Evolutionary conservation across 2,888 invertebrate species (phyloP), one percentile per base, ranked within the genome.

Genomic region (Diarsia brunnea): DNA sequence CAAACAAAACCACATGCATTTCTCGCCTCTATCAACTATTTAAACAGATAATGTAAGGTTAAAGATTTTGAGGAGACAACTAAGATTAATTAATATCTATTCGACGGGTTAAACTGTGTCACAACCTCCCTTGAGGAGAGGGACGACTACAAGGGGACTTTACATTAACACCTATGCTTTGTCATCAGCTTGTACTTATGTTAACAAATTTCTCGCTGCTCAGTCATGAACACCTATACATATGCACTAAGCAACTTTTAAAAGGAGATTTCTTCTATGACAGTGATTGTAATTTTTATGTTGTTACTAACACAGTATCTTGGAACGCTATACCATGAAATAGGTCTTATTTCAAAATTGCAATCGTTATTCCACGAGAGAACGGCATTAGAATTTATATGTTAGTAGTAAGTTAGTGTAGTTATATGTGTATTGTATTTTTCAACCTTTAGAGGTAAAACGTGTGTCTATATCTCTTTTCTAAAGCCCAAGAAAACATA

Each of bases 1-100:
- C 4, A 5, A 53, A 16, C 43, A 5, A n/a, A 45, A 2, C 55
- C 38, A 63, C 31, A 27, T 1, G 21, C 11, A 45, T 31, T 43
- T 49, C 31, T 27, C 43, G 31, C 5, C 14, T 60, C 14, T 21
- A 19, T n/a, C 51, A 38, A 63, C 53, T 49, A 51, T 51, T 24
- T 72, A 3, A 19, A 12, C 69, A 63, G 65, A 82, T 68, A 80
- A 61, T 64, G 55, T 69, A n/a, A 71, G 60, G 65, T 71, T 80
- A 80, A 75, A 72, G 61, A 75, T 72, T 69, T 82, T 12, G 8
- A 47, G 49, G 16, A 47, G 14, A 66, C 47, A 53, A 69, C 47
- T 19, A 72, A 81, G 69, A 73, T 73, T 81, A 84, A 82, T 82
- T 81, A 75, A 67, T 67, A 72, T 67, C 61, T 81, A 81, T 84